These are phyloP conservation scores for Furnarius figulus DNA, from an alignment of 2,113 vertebrate species.

Conservation along the genomic window DNA sequence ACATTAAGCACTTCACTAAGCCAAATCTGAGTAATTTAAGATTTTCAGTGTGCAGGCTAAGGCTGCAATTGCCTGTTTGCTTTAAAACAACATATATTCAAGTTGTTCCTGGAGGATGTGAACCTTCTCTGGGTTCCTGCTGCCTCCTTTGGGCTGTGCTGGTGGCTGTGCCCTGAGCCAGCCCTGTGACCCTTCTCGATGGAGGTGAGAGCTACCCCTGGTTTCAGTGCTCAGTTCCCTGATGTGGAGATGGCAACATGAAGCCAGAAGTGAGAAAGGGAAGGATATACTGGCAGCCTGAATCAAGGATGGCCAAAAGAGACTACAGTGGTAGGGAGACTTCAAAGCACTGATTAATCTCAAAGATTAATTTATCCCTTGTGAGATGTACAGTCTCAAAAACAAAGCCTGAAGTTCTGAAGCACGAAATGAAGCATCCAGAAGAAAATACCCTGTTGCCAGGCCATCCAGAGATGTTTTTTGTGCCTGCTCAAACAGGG, in stretches of 20 bases:
- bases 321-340: background rate
- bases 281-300: background rate
- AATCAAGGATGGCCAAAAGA: background rate
- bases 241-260: background rate
- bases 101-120: background rate
- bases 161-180: background rate
- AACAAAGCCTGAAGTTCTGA: background rate
- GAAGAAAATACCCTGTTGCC: background rate
- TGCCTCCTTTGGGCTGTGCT: background rate
- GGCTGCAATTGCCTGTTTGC: background rate
- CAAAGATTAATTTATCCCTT: background rate
- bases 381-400: background rate
- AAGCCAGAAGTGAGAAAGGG: background rate
- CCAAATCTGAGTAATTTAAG: background rate
- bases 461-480: background rate
- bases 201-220: background rate
- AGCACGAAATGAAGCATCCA: background rate
- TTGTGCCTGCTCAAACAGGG: background rate
- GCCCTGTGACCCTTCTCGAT: background rate
- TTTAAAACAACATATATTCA: background rate
- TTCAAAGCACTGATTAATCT: background rate
- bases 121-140: background rate
- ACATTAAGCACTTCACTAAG: background rate
- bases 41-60: background rate
- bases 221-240: background rate